Conservation (phyloP, 2,797 vertebrate genomes). For the Arctocebus calabarensis region DNA sequence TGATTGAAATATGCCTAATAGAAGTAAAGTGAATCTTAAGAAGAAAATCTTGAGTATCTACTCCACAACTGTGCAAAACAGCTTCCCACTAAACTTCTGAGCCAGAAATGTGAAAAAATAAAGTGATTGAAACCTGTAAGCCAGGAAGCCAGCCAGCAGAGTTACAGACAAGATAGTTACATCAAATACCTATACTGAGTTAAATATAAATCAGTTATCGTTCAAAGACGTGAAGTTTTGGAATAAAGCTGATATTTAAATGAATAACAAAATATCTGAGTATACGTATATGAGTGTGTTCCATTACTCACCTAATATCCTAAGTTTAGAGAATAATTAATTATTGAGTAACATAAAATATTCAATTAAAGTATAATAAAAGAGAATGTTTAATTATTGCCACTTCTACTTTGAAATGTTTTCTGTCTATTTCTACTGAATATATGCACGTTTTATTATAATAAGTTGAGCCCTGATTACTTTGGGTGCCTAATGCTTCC, state of each 20-base stretch:
- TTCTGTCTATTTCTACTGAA: neutral
- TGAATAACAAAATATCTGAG: neutral
- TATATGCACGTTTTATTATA: neutral
- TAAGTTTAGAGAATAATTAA: neutral
- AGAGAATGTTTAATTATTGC: neutral
- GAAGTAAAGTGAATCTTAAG: conserved; percentile 78
- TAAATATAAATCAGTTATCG: conserved; percentile 67
- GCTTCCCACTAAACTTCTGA: conserved; percentile 79
- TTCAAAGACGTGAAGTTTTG: conserved; percentile 71
- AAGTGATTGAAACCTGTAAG: conserved; percentile 84
- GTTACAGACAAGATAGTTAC: conserved; percentile 56
- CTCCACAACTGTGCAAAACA: conserved; percentile 68
- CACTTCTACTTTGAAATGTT: neutral
- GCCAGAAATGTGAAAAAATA: conserved; percentile 83
- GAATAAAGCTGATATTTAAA: conserved; percentile 64
- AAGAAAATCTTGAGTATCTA: conserved; percentile 82
- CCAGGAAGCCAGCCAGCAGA: conserved; percentile 76
- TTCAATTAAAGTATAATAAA: conserved; percentile 9
- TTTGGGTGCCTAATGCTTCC: neutral
- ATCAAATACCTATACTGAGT: conserved; percentile 61
- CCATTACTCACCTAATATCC: neutral
- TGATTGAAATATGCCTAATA: conserved; percentile 75
- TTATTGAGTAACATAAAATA: neutral
- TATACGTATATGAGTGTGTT: neutral
- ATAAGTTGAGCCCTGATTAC: neutral